Base-by-base conservation (phyloP, 37 sponge, comb jelly and placozoan genomes). In the Dysidea cf. avara region DNA sequence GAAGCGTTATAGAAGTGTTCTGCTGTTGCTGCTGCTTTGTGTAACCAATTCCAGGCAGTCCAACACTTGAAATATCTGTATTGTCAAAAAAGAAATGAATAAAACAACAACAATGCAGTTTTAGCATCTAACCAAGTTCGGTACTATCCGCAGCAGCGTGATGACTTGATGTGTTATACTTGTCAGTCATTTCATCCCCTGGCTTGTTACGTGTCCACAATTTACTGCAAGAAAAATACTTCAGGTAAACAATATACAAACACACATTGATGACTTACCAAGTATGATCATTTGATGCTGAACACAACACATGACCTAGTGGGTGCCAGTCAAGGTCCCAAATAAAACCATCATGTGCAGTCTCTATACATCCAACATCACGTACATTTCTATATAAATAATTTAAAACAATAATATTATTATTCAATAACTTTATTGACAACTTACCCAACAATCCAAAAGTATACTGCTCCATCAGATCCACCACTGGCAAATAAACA, bases 201-300 rank as follows among this genome's bases (percentile, higher is more conserved):
- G 99, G 99, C 24, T 92, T 58, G 73, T 85, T 88, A 1, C 99
- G 74, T 9, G 87, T 81, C 99, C 99, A 97, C 79, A 97, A 97
- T 68, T 97, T 97, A 68, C 92, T 94, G 65, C 25, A 70, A 31
- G 20, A 36, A 30, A 49, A 16, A 59, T 29, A 35, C n/a, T n/a
- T n/a, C n/a, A n/a, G n/a, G n/a, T n/a, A n/a, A n/a, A n/a, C n/a
- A n/a, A n/a, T n/a, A 13, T 39, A 11, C 67, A 65, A 20, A 38
- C 22, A 12, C 71, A 50, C 16, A 50, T 30, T 18, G 28, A n/a
- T n/a, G n/a, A 29, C 65, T n/a, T 25, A 90, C 91, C 91, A 70
- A 36, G 91, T 84, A 52, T 87, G 89, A 47, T 97, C 99, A 56
- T 94, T 97, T 25, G 89, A 72, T 18, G 95, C 94, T 21, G 95